Percentiles rank a stretch among this genome's conserved stretches.
Evolutionary conservation across 2,888 invertebrate genomes (phyloP).

Genomic region (Panzeria rudis): DNA sequence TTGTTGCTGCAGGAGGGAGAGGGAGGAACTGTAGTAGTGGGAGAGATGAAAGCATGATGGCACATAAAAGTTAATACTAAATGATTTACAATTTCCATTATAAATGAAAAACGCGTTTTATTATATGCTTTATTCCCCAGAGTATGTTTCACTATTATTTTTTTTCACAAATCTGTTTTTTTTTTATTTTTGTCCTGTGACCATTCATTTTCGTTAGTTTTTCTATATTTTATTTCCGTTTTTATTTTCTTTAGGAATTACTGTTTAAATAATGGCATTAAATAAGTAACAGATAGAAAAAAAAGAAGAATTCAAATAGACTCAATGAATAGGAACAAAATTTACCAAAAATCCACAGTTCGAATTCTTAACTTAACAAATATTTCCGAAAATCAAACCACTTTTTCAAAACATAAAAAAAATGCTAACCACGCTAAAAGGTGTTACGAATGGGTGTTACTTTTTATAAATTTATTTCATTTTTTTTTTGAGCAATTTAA

Average conservation of each 20-base stretch:
- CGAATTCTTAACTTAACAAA: constrained; percentile 41
- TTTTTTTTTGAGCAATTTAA: background rate
- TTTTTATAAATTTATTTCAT: background rate
- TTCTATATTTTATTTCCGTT: background rate
- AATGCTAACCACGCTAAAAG: background rate
- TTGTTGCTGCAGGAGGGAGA: background rate
- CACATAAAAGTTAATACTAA: constrained; percentile 67
- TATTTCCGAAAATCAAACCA: background rate
- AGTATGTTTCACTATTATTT: constrained; percentile 24
- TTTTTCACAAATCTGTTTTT: background rate
- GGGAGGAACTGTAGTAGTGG: background rate
- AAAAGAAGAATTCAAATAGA: constrained; percentile 19
- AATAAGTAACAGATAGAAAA: constrained; percentile 2
- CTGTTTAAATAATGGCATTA: constrained; percentile 52
- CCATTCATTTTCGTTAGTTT: constrained; percentile 56
- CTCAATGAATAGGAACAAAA: constrained; percentile 17
- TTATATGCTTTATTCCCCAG: constrained; percentile 37
- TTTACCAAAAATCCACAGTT: background rate
- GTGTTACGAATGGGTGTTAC: background rate
- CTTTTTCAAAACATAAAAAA: constrained; percentile 1
- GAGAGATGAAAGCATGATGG: constrained; percentile 34
- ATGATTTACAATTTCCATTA: constrained; percentile 72
- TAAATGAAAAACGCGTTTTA: constrained; percentile 69
- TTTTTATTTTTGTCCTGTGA: background rate
- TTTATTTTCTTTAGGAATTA: constrained; percentile 4